Evolutionary conservation across 2,113 vertebrate species (phyloP).

Genomic region (Otus sunia): DNA sequence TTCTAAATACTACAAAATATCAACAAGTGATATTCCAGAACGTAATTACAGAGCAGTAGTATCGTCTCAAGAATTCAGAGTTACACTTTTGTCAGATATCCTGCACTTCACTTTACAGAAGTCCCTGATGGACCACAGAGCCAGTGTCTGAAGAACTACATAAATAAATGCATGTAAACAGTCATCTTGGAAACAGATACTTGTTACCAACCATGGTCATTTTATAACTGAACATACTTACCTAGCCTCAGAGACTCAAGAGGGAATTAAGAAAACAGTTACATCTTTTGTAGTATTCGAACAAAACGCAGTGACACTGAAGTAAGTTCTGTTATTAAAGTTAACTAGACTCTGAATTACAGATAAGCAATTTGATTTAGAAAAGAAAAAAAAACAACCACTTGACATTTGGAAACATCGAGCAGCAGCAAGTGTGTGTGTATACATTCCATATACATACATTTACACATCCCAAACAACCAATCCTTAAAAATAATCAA

Average conservation of each 20-base stretch:
- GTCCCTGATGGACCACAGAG: not conserved
- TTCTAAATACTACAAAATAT: not conserved
- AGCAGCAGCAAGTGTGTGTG: not conserved
- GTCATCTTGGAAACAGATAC: not conserved
- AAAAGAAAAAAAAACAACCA: not conserved
- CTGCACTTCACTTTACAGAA: not conserved
- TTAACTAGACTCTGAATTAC: not conserved
- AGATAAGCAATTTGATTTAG: not conserved
- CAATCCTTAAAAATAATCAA: not conserved
- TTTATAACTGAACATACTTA: not conserved
- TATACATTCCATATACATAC: not conserved
- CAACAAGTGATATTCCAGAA: not conserved
- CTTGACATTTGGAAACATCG: not conserved
- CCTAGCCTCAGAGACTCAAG: not conserved
- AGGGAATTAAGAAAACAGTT: not conserved
- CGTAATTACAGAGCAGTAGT: not conserved
- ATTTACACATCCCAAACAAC: not conserved
- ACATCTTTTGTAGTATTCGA: not conserved
- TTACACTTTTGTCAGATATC: not conserved
- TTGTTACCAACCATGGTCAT: not conserved
- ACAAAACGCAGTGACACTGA: not conserved
- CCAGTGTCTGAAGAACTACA: not conserved
- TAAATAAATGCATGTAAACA: not conserved
- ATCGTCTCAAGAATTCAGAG: not conserved
- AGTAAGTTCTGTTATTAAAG: not conserved